Percentiles rank a stretch among this genome's conserved stretches.
phyloP scores from a whole-genome alignment of 2,888 invertebrate species.

The Lasioglossum vierecki region DNA sequence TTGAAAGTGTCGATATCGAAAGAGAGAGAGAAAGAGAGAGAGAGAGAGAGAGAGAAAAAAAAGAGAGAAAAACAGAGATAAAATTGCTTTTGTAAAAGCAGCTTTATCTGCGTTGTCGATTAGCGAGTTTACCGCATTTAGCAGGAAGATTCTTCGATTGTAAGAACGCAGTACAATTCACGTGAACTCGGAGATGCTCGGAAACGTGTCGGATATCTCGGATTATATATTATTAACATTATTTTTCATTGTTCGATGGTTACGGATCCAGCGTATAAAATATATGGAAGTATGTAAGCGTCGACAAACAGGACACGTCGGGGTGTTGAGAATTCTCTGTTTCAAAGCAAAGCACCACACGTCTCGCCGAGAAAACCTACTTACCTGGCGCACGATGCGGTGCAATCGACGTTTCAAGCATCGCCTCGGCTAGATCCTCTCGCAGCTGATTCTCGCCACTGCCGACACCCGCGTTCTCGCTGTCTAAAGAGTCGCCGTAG shows the following conservation, averaged over 20 bases:
- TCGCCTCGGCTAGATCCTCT: conserved; percentile 97
- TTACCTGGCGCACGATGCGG: conserved; percentile 84
- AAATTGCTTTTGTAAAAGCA: neutral
- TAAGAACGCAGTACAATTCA: conserved; percentile 27
- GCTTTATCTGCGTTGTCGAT: neutral
- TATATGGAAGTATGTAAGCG: conserved; percentile 15
- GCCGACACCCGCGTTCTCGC: conserved; percentile 80
- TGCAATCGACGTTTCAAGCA: conserved; percentile 91
- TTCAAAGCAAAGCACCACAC: conserved; percentile 56
- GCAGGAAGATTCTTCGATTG: conserved; percentile 47
- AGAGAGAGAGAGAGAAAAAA: neutral
- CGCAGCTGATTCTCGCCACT: conserved; percentile 92
- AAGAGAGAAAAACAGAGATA: neutral
- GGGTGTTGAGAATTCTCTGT: conserved; percentile 43
- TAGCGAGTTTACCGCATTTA: conserved; percentile 44
- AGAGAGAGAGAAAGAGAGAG: neutral
- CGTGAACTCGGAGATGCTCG: conserved; percentile 24
- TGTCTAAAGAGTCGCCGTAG: conserved; percentile 85
- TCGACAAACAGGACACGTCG: conserved; percentile 49
- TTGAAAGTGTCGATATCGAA: neutral
- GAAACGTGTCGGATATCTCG: conserved; percentile 13
- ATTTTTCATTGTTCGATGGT: conserved; percentile 7
- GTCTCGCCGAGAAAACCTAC: conserved; percentile 49
- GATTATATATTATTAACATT: conserved; percentile 14
- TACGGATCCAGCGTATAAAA: conserved; percentile 8